A percentile compares a stretch with the other conserved stretches of the same genome.
These are phyloP conservation scores for Arizona elegans DNA, from an alignment of 2,113 vertebrate genomes.

Conservation along the genomic window DNA sequence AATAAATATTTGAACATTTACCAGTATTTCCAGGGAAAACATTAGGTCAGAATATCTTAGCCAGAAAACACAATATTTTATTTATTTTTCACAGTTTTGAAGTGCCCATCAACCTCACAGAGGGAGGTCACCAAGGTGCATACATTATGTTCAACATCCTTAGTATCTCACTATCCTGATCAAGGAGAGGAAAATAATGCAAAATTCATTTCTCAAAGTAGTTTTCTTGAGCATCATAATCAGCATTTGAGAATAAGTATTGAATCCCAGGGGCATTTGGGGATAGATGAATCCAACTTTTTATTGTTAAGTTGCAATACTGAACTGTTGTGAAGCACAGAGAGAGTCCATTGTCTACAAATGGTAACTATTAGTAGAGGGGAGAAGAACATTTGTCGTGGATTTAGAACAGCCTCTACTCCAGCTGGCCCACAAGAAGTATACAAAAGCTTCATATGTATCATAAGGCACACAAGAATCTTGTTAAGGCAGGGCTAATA, in stretches of 20 bases:
- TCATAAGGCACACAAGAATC: not conserved
- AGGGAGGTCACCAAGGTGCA: not conserved
- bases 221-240: not conserved
- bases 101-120: not conserved
- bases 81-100: not conserved
- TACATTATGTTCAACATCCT: not conserved
- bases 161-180: not conserved
- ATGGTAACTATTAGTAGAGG: not conserved
- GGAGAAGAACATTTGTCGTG: not conserved
- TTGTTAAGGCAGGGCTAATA: not conserved
- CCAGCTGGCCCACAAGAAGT: not conserved
- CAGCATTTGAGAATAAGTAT: not conserved
- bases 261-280: not conserved
- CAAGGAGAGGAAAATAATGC: not conserved
- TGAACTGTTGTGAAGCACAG: not conserved
- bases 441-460: too few species aligned
- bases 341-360: not conserved
- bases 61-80: not conserved
- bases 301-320: not conserved
- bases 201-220: not conserved
- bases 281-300: not conserved
- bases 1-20: not conserved
- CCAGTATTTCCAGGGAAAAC: not conserved
- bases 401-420: not conserved
- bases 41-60: not conserved